These are phyloP conservation scores for Trachurus trachurus DNA, from an alignment of 2,797 vertebrate genomes.

Conservation along the genomic window DNA sequence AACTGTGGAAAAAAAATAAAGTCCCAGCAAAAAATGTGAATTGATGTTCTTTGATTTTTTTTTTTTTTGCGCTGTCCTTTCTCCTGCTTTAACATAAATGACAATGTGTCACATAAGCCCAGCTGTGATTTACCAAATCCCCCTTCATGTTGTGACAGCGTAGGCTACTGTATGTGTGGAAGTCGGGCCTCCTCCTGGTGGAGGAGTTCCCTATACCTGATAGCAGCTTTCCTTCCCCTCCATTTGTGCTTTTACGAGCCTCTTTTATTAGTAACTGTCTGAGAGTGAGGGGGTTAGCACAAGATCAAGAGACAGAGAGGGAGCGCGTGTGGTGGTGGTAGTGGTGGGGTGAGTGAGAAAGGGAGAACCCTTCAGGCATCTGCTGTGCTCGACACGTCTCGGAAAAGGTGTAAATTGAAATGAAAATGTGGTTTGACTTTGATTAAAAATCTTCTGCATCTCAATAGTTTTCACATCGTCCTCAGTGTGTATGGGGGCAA, in stretches of 20 bases:
- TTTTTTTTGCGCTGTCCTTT: slow-evolving; percentile 22
- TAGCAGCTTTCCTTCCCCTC: slow-evolving; percentile 8
- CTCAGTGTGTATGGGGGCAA: neutral
- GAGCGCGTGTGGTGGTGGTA: neutral
- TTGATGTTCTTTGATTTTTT: slow-evolving; percentile 45
- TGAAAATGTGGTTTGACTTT: slow-evolving; percentile 62
- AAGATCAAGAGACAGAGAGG: slow-evolving; percentile 30
- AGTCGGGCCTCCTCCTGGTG: slow-evolving; percentile 12
- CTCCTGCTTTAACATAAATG: slow-evolving; percentile 42
- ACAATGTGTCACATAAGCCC: slow-evolving; percentile 32
- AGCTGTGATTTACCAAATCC: slow-evolving; percentile 34
- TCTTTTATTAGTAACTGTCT: slow-evolving; percentile 38
- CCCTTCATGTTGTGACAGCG: neutral
- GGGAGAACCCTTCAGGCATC: slow-evolving; percentile 48
- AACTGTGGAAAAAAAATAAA: slow-evolving; percentile 39
- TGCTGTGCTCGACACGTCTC: slow-evolving; percentile 24
- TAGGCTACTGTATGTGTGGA: neutral
- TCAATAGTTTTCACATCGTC: slow-evolving; percentile 21
- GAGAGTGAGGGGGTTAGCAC: slow-evolving; percentile 16
- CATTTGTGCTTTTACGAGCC: neutral
- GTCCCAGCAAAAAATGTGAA: slow-evolving; percentile 37
- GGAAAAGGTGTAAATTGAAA: slow-evolving; percentile 69
- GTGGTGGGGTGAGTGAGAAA: neutral
- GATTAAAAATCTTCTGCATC: slow-evolving; percentile 62
- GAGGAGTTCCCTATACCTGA: slow-evolving; percentile 10